Evolutionary conservation across 2,797 vertebrate genomes (phyloP).

Genomic region (Diceros bicornis): DNA sequence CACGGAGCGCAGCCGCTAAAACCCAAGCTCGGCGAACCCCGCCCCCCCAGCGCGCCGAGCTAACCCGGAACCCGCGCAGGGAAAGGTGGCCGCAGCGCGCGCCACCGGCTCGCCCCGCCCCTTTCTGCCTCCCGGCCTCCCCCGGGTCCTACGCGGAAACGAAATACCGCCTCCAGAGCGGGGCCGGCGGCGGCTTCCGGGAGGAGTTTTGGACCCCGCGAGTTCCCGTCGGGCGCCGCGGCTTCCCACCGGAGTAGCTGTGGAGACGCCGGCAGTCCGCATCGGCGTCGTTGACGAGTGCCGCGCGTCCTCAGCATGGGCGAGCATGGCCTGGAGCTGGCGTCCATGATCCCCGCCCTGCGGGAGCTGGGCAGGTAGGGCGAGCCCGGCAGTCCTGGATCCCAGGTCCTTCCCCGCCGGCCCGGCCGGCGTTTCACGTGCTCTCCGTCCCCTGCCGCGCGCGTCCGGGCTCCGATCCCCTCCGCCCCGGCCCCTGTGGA

Average conservation of each 20-base stretch:
- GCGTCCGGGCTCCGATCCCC: neutral
- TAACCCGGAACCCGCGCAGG: rapidly evolving
- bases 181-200: neutral
- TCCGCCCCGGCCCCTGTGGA: neutral
- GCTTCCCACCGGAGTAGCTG: rapidly evolving
- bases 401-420: neutral
- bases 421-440: neutral
- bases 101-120: neutral
- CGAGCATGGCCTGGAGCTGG: conserved; percentile 96
- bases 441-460: neutral
- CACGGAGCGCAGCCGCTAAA: rapidly evolving
- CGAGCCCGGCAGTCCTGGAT: rapidly evolving
- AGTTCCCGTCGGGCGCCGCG: neutral
- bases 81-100: rapidly evolving
- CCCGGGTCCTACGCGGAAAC: neutral
- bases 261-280: neutral
- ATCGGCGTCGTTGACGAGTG: neutral
- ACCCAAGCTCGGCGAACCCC: rapidly evolving
- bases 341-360: conserved; percentile 98
- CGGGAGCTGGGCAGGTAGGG: conserved; percentile 95
- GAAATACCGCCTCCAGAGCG: rapidly evolving
- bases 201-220: conserved; percentile 64
- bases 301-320: conserved; percentile 85
- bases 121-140: neutral
- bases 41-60: rapidly evolving